Evolutionary conservation across 1,140 invertebrate genomes (phyloP), one percentile per base, ranked within the genome.

Genomic region (Phortica variegata): DNA sequence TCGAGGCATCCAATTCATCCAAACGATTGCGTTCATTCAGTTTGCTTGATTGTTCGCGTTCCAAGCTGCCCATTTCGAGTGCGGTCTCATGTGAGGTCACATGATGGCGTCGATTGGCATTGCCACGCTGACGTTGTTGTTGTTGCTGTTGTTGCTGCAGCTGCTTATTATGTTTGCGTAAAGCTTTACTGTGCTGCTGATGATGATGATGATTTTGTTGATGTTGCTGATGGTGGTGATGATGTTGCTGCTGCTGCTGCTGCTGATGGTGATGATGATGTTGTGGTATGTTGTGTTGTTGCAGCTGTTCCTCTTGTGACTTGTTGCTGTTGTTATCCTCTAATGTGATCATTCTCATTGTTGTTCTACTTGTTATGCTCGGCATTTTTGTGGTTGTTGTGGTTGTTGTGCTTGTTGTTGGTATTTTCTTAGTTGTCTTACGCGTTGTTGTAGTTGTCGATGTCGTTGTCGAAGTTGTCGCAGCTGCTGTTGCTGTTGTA

Each of bases 21-120:
- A 52, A 16, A 18, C 36, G 23, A 46, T 54, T 48, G 26, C 44
- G 47, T 36, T 58, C 48, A 26, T 49, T 36, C n/a, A n/a, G n/a
- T n/a, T n/a, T n/a, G n/a, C n/a, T n/a, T n/a, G n/a, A n/a, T n/a
- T n/a, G n/a, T n/a, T n/a, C 2, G 19, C 6, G 8, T 45, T 47
- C n/a, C 21, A 12, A 34, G 26, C 4, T 26, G 34, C 31, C 21
- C 42, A 8, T 45, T 43, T 73, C 65, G 4, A 62, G 40, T 7
- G 49, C 55, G 21, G 63, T 63, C 19, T 66, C 62, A n/a, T 66
- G 59, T 2, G 62, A 66, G 37, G 62, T 48, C n/a, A 65, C 57
- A 16, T 73, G 65, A 32, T 73, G 70, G 8, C 61, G 58, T 13
- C 54, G 53, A 2, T 54, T n/a, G n/a, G n/a, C n/a, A n/a, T n/a